Base-by-base conservation (phyloP, 2,888 invertebrate genomes). In the Andrena bucephala region DNA sequence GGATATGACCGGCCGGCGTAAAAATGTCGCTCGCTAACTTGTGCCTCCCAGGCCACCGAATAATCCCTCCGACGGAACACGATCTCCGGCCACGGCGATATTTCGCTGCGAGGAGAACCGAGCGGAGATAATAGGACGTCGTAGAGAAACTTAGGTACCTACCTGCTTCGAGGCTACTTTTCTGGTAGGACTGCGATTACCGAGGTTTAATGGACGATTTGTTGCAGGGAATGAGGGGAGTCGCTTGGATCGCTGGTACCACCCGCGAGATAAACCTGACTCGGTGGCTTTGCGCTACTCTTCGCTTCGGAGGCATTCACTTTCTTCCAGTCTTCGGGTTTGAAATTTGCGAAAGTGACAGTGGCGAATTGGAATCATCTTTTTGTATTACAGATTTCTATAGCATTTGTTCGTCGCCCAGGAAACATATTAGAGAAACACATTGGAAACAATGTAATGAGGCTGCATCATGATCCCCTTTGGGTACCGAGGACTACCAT, bases 11-110 rank as follows among this genome's bases (percentile, higher is more conserved):
- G 59, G 5, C 31, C 60, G 71, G 13, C 77, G 65, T 31, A 82
- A 87, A 87, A 87, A 85, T 87, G 85, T 87, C 80, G 75, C 80
- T 87, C 81, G 70, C 74, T 67, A 77, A 81, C 74, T 77, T 65
- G 50, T 69, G 80, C 68, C 85, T 85, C 59, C 63, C 79, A 75
- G 66, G 77, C 82, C 76, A 78, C 76, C 85, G 82, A 87, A 87
- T 82, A 78, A 85, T 86, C 50, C 71, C 16, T 29, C 65, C 27
- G 10, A 20, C 68, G 50, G 20, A 54, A 36, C 52, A 74, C 52
- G 69, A 63, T 50, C 54, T 29, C 63, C 52, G 29, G 52, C 59
- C 62, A 62, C 24, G 57, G 57, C 50, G 70, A 60, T 50, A 66
- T 78, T 62, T 85, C 70, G 74, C 74, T 72, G 63, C 77, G 72